Conservation (phyloP, 2,797 vertebrate species). For the Pseudochirops corinnae region DNA sequence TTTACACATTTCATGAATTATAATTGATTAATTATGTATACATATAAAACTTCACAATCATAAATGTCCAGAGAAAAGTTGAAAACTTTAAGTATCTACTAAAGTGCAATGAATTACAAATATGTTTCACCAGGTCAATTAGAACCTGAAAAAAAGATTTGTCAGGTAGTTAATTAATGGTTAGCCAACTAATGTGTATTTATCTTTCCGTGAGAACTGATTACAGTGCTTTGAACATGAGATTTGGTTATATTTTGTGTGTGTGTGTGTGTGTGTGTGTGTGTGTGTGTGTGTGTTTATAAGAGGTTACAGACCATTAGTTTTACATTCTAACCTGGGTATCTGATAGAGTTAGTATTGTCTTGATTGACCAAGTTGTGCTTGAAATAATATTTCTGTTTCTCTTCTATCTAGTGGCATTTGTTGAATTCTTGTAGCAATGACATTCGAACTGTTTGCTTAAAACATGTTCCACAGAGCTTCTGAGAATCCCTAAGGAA, state of each 20-base stretch:
- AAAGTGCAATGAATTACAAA: background rate
- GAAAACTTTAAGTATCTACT: background rate
- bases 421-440: background rate
- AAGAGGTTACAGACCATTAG: background rate
- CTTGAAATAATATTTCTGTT: background rate
- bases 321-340: background rate
- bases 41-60: background rate
- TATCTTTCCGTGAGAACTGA: background rate
- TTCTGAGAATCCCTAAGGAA: background rate
- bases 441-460: background rate
- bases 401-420: background rate
- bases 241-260: background rate
- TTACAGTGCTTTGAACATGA: background rate
- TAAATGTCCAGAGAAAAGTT: background rate
- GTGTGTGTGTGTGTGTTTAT: background rate
- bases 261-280: background rate
- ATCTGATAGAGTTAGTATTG: background rate
- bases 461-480: slow-evolving; percentile 13
- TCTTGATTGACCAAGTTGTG: background rate
- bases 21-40: background rate
- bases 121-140: background rate
- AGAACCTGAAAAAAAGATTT: background rate
- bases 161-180: background rate
- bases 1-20: background rate
- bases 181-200: background rate